Evolutionary conservation across 2,113 vertebrate species (phyloP), one percentile per base, ranked within the genome.

Genomic region (Platichthys stellatus): DNA sequence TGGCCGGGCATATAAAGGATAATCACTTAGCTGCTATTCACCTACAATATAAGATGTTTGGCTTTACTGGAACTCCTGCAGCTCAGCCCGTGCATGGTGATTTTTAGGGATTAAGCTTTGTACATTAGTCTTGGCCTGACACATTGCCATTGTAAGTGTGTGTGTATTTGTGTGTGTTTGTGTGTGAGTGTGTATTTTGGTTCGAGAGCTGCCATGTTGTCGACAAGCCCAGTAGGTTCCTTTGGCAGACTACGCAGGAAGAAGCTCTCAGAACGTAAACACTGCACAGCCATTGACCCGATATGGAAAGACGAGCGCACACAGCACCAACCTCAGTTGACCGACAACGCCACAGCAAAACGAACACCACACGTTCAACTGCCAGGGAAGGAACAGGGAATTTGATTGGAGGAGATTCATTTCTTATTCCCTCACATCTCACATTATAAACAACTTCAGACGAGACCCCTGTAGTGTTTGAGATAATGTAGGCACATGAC

Each of bases 201-300:
- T 35, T 60, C 45, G 4, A 28, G 31, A 62, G 72, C 65, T 76
- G 78, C 69, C 73, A 71, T 74, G 61, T 58, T 80, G 73, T 82
- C 76, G 51, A 54, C 51, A 54, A 54, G 51, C 51, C 6, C 47
- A 20, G 47, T 17, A 18, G 51, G 51, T 54, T 20, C 9, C 20
- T 8, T 54, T 54, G 51, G 51, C 51, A 54, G 20, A 54, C 51
- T n/a, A 6, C 8, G 57, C 67, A 68, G 26, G 31, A 60, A 67
- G 54, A 74, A 47, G 70, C 59, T 45, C 26, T 28, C 35, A 20
- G 26, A 28, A 28, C 47, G 31, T 14, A 15, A 43, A 43, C 40
- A 43, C 40, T 66, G 74, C 4, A 5, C 26, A 77, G 80, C 70
- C 15, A 13, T 31, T 18, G 38, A 54, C 60, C 7, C n/a, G 73